Evolutionary conservation across 2,797 vertebrate genomes (phyloP), one percentile per base, ranked within the genome.

Genomic region (Lepidocolaptes lacrymiger): DNA sequence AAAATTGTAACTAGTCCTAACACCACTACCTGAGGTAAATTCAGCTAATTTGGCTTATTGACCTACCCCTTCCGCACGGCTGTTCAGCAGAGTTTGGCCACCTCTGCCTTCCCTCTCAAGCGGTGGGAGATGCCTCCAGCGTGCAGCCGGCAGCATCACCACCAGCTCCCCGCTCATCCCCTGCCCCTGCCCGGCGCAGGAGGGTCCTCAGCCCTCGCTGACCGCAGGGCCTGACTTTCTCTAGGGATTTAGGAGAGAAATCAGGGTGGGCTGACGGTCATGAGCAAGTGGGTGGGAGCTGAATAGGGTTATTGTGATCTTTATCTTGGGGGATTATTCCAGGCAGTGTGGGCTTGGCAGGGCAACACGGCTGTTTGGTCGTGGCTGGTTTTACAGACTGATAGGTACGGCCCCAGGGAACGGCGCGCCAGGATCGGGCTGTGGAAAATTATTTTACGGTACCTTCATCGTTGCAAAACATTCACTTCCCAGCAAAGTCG

Each of bases 221-320:
- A 54, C 68, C 19, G 1, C 81, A 27, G 12, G 74, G 55, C 49
- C 62, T 7, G 54, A 81, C 85, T 89, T 96, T 71, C 74, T 26
- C 78, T 7, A 23, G 14, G 69, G 79, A 23, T 84, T 93, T 68
- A 43, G 43, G 41, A 85, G n/a, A 62, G 51, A 88, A 93, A 75
- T 12, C 79, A 32, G 89, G 66, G 87, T 93, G 95, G 93, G 78
- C 87, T 10, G 46, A 41, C 34, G 81, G 91, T 91, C 89, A 14
- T 51, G 89, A 94, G 61, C 61, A 48, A 91, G 75, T 55, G 72
- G 84, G 86, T 92, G 89, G 75, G 69, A 95, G 79, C 5, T 94
- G 87, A 94, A 96, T 90, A 32, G 79, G 58, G 48, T 92, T 71
- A 93, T 92, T 96, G 94, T 95, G 89, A 95, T 93, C 85, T 92